Evolutionary conservation across 2,888 invertebrate genomes (phyloP), one percentile per base, ranked within the genome.

Genomic region (Drymonia ruficornis): DNA sequence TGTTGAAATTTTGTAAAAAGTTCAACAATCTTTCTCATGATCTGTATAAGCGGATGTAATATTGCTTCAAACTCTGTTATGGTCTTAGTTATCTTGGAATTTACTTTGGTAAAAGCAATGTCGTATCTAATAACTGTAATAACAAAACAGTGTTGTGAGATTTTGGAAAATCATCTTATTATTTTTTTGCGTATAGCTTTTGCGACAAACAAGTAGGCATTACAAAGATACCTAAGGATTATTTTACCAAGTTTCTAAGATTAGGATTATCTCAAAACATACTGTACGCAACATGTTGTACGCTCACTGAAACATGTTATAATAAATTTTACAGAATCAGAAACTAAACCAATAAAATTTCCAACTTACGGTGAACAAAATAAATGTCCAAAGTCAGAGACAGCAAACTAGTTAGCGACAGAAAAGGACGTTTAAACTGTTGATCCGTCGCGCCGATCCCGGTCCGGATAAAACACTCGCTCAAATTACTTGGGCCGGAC

Each of bases 401-500:
- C 36, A 36, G 36, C 36, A 57, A 63, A 56, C 52, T 56, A 63
- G 60, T 61, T 56, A 54, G 42, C 38, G 55, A 55, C 60, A 62
- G 54, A 63, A 62, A 65, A 58, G 19, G 53, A 54, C 43, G 53
- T 52, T 62, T 59, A 56, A 61, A 66, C 51, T 53, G 63, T 57
- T 65, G 61, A 71, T 58, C 63, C 58, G 28, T 42, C 52, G 60
- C 53, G 61, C 48, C 47, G 28, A 45, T 45, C 12, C 28, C 28
- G 45, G 15, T 3, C 15, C 57, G 16, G 57, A 59, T 49, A 48
- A 61, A 61, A 63, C 50, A 64, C 49, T 62, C 53, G 45, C 47
- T 53, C 51, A 59, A 61, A 71, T 72, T 52, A 63, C 54, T 52
- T 52, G 52, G 61, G 28, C 46, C 13, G 13, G 36, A 36, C 43